Base-by-base conservation (phyloP, 2,113 vertebrate genomes). In the Callocephalon fimbriatum region DNA sequence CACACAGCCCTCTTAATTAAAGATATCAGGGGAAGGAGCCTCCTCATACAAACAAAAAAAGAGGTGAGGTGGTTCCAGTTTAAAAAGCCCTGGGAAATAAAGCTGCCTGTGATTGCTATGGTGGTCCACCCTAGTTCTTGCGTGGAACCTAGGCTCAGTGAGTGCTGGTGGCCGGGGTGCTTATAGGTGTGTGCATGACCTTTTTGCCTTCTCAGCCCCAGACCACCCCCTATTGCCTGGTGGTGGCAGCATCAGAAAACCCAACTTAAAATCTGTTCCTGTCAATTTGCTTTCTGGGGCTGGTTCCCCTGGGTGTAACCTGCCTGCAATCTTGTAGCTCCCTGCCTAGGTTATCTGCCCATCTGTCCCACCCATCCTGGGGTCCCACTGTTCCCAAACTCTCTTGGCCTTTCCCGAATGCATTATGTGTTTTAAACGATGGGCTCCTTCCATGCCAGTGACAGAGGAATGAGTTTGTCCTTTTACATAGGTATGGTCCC, bases 1-100 rank as follows among this genome's bases (percentile, higher is more conserved):
- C 84, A 83, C 66, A 59, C 68, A 96, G 37, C 38, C 89, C 76
- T 94, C 95, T 96, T 96, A 97, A 96, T 97, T 97, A 96, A 96
- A 96, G 95, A 96, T 96, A 96, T 48, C 84, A 72, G 87, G n/a
- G 45, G 53, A 95, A 95, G 71, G 37, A 94, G 74, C 13, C 6
- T 93, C 8, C 65, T 73, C 12, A 2, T 35, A 53, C 38, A 61
- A 86, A 65, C 19, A 25, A 54, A 17, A n/a, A 25, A 48, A 27
- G 22, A 45, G 38, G 29, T 42, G 25, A 71, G 42, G 45, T 45
- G 27, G 51, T 25, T 93, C 51, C 81, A 51, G 38, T 91, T 94
- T 87, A 62, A 72, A 79, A 10, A 62, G 9, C 53, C 25, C 40
- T 93, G 93, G 68, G 77, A 96, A 87, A 86, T 72, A 75, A 85